These are phyloP conservation scores for Suncus etruscus DNA, from an alignment of 2,113 vertebrate genomes.

Conservation along the genomic window DNA sequence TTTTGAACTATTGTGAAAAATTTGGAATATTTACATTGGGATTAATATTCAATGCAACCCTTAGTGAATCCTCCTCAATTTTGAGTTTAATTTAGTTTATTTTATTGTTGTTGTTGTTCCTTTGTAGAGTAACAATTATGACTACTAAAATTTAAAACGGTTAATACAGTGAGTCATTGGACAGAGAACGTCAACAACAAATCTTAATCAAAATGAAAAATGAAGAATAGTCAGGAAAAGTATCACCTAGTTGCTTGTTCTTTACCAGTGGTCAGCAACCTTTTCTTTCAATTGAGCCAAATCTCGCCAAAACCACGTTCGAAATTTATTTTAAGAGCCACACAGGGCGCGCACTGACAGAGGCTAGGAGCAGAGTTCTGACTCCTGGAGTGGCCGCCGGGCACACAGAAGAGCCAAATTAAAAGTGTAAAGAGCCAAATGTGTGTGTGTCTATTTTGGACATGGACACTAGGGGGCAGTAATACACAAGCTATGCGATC, in stretches of 20 bases:
- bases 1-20: background rate
- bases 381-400: too few species aligned
- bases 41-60: background rate
- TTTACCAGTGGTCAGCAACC: too few species aligned
- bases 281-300: too few species aligned
- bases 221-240: background rate
- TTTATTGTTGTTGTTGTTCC: background rate
- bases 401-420: too few species aligned
- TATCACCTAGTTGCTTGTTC: background rate
- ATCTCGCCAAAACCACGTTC: too few species aligned
- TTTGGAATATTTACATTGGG: background rate
- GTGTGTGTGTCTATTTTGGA: background rate
- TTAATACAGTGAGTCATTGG: background rate
- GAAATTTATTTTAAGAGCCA: too few species aligned
- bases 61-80: background rate
- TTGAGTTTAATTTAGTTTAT: background rate
- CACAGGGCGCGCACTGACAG: too few species aligned
- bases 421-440: too few species aligned
- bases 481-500: background rate
- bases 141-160: slow-evolving; percentile 7
- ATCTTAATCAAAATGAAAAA: background rate
- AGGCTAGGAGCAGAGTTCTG: too few species aligned
- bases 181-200: background rate
- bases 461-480: slow-evolving; percentile 65
- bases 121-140: background rate